Evolutionary conservation across 1,140 invertebrate species (phyloP), one percentile per base, ranked within the genome.

Genomic region (Pollicipes pollicipes): DNA sequence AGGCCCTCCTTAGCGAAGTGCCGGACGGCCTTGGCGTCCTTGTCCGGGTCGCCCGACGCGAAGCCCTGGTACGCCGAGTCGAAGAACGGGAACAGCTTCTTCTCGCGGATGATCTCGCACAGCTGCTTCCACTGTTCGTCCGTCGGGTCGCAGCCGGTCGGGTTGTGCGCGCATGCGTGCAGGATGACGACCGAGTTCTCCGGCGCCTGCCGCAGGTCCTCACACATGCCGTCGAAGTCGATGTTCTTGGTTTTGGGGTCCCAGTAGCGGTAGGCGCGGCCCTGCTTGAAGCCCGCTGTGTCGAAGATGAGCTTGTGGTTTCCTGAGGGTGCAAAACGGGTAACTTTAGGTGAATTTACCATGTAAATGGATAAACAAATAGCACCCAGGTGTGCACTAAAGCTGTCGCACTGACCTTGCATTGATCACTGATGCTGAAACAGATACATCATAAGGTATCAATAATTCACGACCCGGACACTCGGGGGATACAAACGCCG

Each of bases 21-120:
- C 67, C 95, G 85, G 66, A 96, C 89, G 17, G 93, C 89, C 83
- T 85, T 90, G 30, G 93, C 93, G 86, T 99, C 97, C 70, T 84
- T 84, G 76, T 95, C 91, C 30, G 96, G 83, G 83, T 96, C 88
- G 27, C 97, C 97, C 66, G 90, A 92, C 27, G 95, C 95, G 83
- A 99, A 99, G 26, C 96, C 96, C 83, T 98, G 95, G 82, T 98
- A 98, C n/a, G 95, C 95, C 76, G 88, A 90, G 81, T 98, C 96
- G 79, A 98, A 93, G 77, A 96, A 87, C 69, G 94, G 88, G 81
- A 97, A 95, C 69, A 97, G 79, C 73, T 89, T 86, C 77, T 85
- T 88, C 73, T 87, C 83, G 84, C 88, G 73, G 28, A 93, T 85
- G 32, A 94, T 81, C 76, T 90, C 83, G 27, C 90, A 90, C 76